Percentiles rank a stretch among this genome's conserved stretches.
Conservation (phyloP, 2,888 invertebrate genomes). For the Abscondita cerata region DNA sequence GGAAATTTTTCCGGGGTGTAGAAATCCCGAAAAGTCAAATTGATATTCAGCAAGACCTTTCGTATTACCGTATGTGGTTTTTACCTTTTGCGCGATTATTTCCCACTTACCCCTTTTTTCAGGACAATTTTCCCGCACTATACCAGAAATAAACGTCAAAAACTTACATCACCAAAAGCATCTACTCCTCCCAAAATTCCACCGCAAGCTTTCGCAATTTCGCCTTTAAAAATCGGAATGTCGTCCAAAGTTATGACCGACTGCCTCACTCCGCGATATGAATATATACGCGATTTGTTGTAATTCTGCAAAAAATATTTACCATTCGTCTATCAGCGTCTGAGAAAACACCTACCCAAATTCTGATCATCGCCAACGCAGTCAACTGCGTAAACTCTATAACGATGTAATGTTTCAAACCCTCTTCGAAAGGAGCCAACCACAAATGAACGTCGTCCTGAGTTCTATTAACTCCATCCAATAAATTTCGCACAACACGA, state of each 20-base stretch:
- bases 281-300: slow-evolving; percentile 86
- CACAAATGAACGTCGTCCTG: slow-evolving; percentile 81
- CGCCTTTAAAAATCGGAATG: slow-evolving; percentile 76
- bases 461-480: slow-evolving; percentile 76
- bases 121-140: no score
- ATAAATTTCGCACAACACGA: slow-evolving; percentile 67
- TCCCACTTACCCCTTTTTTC: no score
- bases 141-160: slow-evolving; percentile 14
- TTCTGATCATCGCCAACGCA: slow-evolving; percentile 52
- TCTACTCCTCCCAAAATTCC: slow-evolving; percentile 73
- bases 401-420: slow-evolving; percentile 67
- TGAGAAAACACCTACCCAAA: slow-evolving; percentile 51
- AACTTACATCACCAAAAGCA: slow-evolving; percentile 73
- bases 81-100: no score
- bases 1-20: no score
- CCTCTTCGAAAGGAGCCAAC: slow-evolving; percentile 70
- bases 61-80: background rate
- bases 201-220: slow-evolving; percentile 81
- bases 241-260: slow-evolving; percentile 75
- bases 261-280: slow-evolving; percentile 77
- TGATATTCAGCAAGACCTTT: no score
- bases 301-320: slow-evolving; percentile 72
- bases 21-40: no score
- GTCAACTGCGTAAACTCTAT: slow-evolving; percentile 62
- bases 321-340: background rate